Evolutionary conservation across 2,797 vertebrate species (phyloP), one percentile per base, ranked within the genome.

Genomic region (Trichosurus vulpecula): DNA sequence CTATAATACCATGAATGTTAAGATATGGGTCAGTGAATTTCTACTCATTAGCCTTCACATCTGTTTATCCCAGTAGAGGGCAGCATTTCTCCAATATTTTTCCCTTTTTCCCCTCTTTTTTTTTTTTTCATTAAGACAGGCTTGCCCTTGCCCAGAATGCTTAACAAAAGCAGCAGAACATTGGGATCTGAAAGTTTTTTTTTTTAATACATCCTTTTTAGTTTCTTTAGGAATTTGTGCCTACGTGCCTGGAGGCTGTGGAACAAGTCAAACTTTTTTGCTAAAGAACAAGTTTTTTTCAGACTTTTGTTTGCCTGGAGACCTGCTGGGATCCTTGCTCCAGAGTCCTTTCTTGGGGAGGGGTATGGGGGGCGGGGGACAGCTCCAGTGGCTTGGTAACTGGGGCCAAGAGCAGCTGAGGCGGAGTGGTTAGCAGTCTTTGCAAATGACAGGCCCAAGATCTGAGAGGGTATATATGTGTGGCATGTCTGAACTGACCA

Each of bases 61-160:
- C 16, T 51, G 30, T 53, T 95, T 96, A 95, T 96, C 53, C 98
- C 98, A 98, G 98, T 11, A 99, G 98, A 98, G 98, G 98, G 98
- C 98, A 99, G 98, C 98, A 98, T 52, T 95, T 97, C 96, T 97
- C 96, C 90, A 90, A 47, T 90, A 52, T 66, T 2, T 0, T 0
- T 3, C 31, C 58, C 0, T 16, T 35, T 5, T 16, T 35, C 0
- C 0, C 0, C 2, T 2, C 0, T 41, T 41, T 66, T 66, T 66
- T 66, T n/a, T 74, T 74, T 55, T 93, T 95, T 61, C 47, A 0
- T 81, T 58, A 41, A 81, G 29, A 25, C 35, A 35, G 41, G 53
- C 10, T 53, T 31, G 52, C 51, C 41, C 58, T 94, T 66, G 55
- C 74, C 29, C 35, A 47, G 52, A 30, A 61, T 30, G 89, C 51